Percentiles rank a stretch among this genome's conserved stretches.
These are phyloP conservation scores for Lepidocolaptes lacrymiger DNA, from an alignment of 2,797 vertebrate species.

Conservation along the genomic window DNA sequence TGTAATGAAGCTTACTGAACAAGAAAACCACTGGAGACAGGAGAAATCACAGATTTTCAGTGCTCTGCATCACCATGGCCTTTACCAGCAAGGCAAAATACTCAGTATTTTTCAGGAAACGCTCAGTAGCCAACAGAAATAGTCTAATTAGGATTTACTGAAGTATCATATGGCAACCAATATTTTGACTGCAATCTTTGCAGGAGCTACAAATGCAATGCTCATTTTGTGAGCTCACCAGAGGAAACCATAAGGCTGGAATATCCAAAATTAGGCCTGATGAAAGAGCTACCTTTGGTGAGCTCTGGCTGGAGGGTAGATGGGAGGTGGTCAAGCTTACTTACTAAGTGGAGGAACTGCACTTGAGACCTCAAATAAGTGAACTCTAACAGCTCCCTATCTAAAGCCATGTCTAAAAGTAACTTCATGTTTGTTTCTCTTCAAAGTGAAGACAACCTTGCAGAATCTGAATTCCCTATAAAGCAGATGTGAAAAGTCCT, in stretches of 20 bases:
- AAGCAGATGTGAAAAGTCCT: not conserved
- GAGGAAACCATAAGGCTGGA: not conserved
- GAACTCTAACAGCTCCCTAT: not conserved
- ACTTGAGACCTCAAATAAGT: not conserved
- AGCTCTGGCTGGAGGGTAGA: not conserved
- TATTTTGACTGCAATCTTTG: not conserved
- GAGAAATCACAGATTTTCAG: not conserved
- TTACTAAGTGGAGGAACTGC: not conserved
- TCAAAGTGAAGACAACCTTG: not conserved
- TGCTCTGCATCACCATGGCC: not conserved
- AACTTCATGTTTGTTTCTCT: not conserved
- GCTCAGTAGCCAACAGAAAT: not conserved
- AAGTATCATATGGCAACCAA: not conserved
- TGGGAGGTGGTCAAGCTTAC: not conserved
- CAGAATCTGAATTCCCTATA: not conserved
- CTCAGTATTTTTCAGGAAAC: not conserved
- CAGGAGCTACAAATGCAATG: not conserved
- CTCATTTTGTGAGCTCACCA: not conserved
- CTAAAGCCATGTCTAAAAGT: not conserved
- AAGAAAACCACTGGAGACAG: not conserved
- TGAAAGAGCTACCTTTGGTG: not conserved
- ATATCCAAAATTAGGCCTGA: not conserved
- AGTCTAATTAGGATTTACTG: not conserved
- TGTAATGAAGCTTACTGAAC: not conserved
- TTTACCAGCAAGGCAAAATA: not conserved